Conservation (phyloP, 2,797 vertebrate genomes). For the Cercopithecus petaurista region DNA sequence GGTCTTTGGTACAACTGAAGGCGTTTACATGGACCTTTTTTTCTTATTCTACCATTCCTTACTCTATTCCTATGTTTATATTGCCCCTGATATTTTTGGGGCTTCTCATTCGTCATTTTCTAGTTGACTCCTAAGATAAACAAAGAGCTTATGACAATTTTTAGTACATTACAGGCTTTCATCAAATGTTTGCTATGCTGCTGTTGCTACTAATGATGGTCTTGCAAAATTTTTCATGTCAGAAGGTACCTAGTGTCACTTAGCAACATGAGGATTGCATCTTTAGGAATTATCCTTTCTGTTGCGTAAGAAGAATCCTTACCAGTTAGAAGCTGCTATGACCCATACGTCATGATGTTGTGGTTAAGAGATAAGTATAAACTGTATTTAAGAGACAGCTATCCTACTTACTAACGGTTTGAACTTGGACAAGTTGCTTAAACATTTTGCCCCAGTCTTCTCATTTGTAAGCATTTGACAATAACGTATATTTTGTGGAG, state of each 20-base stretch:
- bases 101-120: neutral
- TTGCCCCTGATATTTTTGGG: neutral
- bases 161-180: neutral
- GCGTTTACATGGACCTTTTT: neutral
- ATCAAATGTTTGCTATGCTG: neutral
- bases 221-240: neutral
- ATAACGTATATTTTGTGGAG: neutral
- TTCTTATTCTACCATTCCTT: neutral
- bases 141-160: neutral
- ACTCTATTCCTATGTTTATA: neutral
- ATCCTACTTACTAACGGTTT: neutral
- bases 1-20: neutral
- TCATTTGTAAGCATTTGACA: neutral
- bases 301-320: neutral
- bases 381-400: neutral
- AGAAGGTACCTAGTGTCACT: neutral
- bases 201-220: neutral
- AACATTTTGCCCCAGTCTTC: neutral
- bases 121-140: neutral
- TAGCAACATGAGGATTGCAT: neutral
- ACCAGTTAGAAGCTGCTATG: neutral
- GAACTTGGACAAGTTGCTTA: neutral
- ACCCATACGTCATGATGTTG: neutral
- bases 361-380: neutral
- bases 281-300: neutral